phyloP scores from a whole-genome alignment of 2,888 invertebrate species.

The Iphiclides podalirius region DNA sequence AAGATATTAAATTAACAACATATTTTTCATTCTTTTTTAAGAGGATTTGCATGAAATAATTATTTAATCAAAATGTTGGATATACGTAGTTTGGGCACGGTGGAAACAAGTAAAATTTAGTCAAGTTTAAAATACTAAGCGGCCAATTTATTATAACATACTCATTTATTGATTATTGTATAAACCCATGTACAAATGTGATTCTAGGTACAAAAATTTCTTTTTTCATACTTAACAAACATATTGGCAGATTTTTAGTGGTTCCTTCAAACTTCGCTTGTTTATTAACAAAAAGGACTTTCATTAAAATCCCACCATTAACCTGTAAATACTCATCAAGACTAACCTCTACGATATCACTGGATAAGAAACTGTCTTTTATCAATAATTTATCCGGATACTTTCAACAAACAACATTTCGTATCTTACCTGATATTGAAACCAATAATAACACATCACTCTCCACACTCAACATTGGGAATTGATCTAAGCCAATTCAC shows the following conservation, averaged over 20 bases:
- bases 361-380: conserved; percentile 59
- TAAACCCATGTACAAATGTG: neutral
- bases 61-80: too few species aligned
- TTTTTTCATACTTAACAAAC: neutral
- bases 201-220: neutral
- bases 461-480: conserved; percentile 38
- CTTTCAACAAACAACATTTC: conserved; percentile 72
- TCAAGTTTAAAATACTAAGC: too few species aligned
- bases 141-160: too few species aligned
- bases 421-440: conserved; percentile 46
- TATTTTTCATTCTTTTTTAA: neutral
- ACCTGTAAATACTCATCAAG: conserved; percentile 14
- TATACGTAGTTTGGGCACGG: neutral
- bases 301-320: conserved; percentile 5
- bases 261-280: too few species aligned
- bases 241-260: neutral
- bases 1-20: neutral
- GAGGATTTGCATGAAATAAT: too few species aligned
- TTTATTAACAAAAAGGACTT: neutral
- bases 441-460: conserved; percentile 70
- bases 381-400: conserved; percentile 47
- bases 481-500: too few species aligned
- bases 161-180: neutral
- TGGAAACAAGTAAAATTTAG: neutral
- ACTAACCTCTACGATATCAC: conserved; percentile 40